Evolutionary conservation across 2,888 invertebrate species (phyloP).

Genomic region (Mythimna albipuncta): DNA sequence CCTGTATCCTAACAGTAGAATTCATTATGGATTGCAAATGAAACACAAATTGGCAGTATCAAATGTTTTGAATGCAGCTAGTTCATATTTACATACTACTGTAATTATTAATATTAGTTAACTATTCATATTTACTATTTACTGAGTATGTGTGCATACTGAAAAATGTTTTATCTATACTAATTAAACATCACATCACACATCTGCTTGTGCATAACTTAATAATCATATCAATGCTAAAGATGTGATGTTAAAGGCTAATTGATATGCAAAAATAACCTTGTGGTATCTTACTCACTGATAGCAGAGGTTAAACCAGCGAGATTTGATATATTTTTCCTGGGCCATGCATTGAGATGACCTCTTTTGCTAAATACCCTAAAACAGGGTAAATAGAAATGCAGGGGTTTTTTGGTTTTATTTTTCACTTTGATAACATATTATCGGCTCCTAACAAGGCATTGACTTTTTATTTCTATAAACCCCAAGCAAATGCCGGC

Average conservation of each 20-base stretch:
- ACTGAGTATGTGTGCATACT: background rate
- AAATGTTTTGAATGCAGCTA: constrained; percentile 20
- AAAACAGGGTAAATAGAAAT: too few species aligned
- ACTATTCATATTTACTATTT: background rate
- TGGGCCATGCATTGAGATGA: background rate
- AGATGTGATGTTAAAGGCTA: constrained; percentile 29
- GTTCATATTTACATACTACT: constrained; percentile 19
- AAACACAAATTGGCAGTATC: constrained; percentile 1
- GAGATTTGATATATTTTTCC: background rate
- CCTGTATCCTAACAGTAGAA: background rate
- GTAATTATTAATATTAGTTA: constrained; percentile 14
- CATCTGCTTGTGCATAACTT: constrained; percentile 2
- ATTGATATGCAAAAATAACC: constrained; percentile 34
- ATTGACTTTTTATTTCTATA: too few species aligned
- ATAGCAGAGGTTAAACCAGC: constrained; percentile 20
- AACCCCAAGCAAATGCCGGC: too few species aligned
- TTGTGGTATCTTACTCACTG: constrained; percentile 31
- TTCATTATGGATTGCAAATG: constrained; percentile 7
- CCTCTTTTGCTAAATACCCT: background rate
- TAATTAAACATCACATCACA: constrained; percentile 9
- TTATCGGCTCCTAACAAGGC: too few species aligned
- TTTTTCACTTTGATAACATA: too few species aligned
- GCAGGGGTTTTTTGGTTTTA: too few species aligned
- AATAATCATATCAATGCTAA: constrained; percentile 46
- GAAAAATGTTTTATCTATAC: constrained; percentile 7